Evolutionary conservation across 2,797 vertebrate species (phyloP).

Genomic region (Eospalax fontanierii): DNA sequence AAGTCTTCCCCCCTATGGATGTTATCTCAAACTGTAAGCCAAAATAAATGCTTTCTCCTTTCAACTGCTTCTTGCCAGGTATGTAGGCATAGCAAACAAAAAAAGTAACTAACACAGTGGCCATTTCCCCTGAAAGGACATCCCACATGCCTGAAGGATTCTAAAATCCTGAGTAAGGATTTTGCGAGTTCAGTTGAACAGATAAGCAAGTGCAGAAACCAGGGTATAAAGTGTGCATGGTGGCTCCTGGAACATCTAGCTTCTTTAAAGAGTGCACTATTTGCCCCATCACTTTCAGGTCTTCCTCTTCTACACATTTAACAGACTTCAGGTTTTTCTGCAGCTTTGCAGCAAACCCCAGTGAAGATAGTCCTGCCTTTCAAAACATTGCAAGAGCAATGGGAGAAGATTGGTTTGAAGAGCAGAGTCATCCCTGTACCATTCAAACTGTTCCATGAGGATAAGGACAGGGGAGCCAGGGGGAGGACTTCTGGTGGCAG

Average conservation of each 20-base stretch:
- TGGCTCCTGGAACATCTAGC: not conserved
- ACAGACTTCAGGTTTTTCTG: slow-evolving; percentile 31
- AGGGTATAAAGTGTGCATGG: accelerated
- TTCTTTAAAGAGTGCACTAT: not conserved
- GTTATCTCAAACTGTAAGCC: not conserved
- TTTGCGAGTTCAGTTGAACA: accelerated
- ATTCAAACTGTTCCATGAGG: not conserved
- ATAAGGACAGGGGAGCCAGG: not conserved
- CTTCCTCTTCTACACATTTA: slow-evolving; percentile 22
- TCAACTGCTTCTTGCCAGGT: not conserved
- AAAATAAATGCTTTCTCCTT: not conserved
- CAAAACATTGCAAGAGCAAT: not conserved
- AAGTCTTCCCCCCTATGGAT: not conserved
- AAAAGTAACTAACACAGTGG: not conserved
- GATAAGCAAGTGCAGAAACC: accelerated
- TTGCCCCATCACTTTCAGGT: not conserved
- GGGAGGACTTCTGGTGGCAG: not conserved
- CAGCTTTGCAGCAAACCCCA: not conserved
- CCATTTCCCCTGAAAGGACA: not conserved
- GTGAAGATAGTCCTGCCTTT: not conserved
- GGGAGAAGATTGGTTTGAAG: not conserved
- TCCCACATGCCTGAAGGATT: not conserved
- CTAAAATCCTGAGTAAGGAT: not conserved
- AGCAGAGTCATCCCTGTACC: not conserved
- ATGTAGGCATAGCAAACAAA: not conserved